phyloP scores from a whole-genome alignment of 2,113 vertebrate genomes.

The Aegithalos caudatus region DNA sequence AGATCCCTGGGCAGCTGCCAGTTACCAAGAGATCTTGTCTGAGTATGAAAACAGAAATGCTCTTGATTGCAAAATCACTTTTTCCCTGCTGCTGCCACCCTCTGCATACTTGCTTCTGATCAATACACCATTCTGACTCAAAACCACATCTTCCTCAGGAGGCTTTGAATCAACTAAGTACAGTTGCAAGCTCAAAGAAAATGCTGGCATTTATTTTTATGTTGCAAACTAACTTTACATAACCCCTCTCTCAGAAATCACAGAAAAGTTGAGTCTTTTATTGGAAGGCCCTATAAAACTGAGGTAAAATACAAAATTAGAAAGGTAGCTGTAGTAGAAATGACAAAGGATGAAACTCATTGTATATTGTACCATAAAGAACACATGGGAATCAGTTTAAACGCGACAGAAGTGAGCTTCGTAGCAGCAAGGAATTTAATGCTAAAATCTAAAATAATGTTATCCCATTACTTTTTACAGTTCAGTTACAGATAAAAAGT shows the following conservation, averaged over 20 bases:
- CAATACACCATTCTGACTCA: background rate
- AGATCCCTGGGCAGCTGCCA: background rate
- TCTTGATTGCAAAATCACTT: background rate
- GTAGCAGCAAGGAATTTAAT: background rate
- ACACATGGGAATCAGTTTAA: background rate
- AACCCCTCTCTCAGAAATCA: background rate
- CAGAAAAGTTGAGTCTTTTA: background rate
- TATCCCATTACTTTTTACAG: background rate
- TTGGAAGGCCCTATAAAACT: background rate
- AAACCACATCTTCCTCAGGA: background rate
- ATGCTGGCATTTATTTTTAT: background rate
- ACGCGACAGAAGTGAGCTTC: background rate
- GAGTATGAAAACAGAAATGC: slow-evolving; percentile 8
- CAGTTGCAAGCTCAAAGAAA: background rate
- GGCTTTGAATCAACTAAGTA: background rate
- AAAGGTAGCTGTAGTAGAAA: background rate
- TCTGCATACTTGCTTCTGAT: background rate
- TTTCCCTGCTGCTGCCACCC: background rate
- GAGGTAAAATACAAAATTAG: background rate
- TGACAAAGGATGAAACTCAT: background rate
- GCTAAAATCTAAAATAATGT: background rate
- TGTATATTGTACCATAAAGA: background rate
- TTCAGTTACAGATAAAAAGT: background rate
- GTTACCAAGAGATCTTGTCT: background rate
- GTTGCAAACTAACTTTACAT: background rate